Evolutionary conservation across 2,888 invertebrate genomes (phyloP), one percentile per base, ranked within the genome.

Genomic region (Plebejus argus): DNA sequence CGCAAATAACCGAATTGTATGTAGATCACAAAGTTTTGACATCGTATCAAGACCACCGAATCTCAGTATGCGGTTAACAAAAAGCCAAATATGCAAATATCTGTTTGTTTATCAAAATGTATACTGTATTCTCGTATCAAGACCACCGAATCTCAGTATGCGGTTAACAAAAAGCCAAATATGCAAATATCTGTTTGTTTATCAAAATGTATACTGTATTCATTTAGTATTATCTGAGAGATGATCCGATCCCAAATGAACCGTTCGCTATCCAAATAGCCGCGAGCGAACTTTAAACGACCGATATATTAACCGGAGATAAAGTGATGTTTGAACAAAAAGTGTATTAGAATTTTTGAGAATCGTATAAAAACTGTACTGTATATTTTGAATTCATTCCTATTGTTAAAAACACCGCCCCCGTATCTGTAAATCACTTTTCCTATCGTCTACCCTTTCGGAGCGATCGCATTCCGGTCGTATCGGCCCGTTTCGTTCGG

Each of bases 151-250:
- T 78, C 76, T 49, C 76, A 79, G 76, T 33, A 75, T 75, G 49
- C 8, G 58, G 70, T 28, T 23, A 45, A 78, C 66, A 80, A 45
- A 76, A 79, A 79, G 82, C 83, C 83, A 80, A 78, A 91, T 92
- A 93, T 93, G 92, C 90, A 92, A 92, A 92, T 91, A 85, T 86
- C 82, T 91, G 90, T 93, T 93, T 91, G 91, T 91, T 94, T 91
- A 91, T 90, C 89, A 85, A 86, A 87, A 85, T 23, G 72, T 72
- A 85, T 86, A 89, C 86, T 88, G 89, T 89, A 90, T 88, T 91
- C 90, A 91, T 91, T 91, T 90, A 80, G 86, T 86, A 90, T 84
- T 90, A 91, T 91, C 90, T 82, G 82, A 79, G 82, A 87, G 90
- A 90, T 91, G 88, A 90, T 90, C 89, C 85, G 83, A 83, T 81